Conservation (phyloP, 64 coral and sea anemone genomes). For the Actinia tenebrosa region DNA sequence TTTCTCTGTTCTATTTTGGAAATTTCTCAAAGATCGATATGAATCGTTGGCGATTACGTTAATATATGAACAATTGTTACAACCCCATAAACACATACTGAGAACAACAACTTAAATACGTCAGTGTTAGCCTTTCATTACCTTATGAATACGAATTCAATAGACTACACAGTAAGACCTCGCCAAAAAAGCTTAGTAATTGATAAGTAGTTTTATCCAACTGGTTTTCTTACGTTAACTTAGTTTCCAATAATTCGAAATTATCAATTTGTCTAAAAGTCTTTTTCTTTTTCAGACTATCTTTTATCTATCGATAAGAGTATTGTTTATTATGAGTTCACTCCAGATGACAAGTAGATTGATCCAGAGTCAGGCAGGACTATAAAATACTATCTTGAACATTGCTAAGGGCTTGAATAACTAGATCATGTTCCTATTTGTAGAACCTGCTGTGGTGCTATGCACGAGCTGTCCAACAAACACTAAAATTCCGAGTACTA, state of each 20-base stretch:
- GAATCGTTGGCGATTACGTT: background rate
- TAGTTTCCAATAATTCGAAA: no score
- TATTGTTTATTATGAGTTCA: background rate
- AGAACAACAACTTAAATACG: background rate
- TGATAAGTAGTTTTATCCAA: background rate
- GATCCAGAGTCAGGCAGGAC: background rate
- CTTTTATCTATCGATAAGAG: background rate
- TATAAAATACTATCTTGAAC: background rate
- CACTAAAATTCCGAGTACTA: background rate
- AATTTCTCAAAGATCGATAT: background rate
- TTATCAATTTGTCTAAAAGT: background rate
- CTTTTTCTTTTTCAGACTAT: background rate
- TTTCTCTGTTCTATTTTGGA: background rate
- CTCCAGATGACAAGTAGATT: background rate
- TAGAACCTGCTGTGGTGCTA: background rate
- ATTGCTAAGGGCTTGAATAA: background rate
- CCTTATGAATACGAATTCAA: background rate
- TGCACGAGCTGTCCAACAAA: background rate
- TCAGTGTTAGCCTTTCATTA: background rate
- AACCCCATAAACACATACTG: slow-evolving; percentile 1
- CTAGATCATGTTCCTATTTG: background rate
- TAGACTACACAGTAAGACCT: background rate
- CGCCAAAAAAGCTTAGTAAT: background rate
- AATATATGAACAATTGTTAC: background rate
- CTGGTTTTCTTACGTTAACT: background rate